Conservation (phyloP, 2,113 vertebrate genomes). For the Bambusicola thoracicus region DNA sequence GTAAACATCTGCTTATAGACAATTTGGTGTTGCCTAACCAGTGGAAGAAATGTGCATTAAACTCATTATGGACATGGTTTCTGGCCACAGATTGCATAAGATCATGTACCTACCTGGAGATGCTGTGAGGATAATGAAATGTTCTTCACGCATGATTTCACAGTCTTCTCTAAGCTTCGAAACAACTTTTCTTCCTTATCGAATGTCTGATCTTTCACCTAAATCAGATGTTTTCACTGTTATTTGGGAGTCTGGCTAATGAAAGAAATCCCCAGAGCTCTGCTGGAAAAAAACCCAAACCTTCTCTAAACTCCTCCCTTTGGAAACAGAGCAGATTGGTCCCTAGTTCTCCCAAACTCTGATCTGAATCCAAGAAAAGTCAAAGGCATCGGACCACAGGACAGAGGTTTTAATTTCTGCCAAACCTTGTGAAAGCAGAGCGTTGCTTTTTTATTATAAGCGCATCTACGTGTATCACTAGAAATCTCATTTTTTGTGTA, state of each 20-base stretch:
- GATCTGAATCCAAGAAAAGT: not conserved
- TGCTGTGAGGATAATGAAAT: slow-evolving; percentile 83
- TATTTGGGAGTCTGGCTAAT: not conserved
- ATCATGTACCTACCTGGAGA: slow-evolving; percentile 80
- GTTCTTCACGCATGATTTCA: slow-evolving; percentile 88
- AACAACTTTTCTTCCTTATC: slow-evolving; percentile 93
- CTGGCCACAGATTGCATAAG: not conserved
- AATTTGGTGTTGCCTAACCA: not conserved
- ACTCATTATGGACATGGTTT: not conserved
- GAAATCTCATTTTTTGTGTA: fast-evolving
- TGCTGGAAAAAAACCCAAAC: slow-evolving; percentile 18
- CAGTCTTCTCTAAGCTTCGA: slow-evolving; percentile 90
- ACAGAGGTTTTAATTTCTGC: not conserved
- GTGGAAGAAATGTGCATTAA: not conserved
- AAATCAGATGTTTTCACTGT: slow-evolving; percentile 31
- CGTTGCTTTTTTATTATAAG: not conserved
- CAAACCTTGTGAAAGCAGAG: not conserved
- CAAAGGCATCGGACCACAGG: not conserved
- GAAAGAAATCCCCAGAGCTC: not conserved
- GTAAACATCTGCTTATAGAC: not conserved
- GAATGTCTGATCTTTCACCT: slow-evolving; percentile 94
- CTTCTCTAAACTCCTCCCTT: not conserved
- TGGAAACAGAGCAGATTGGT: not conserved
- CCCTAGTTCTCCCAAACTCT: not conserved
- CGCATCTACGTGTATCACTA: not conserved